Evolutionary conservation across 2,113 vertebrate genomes (phyloP).

Genomic region (Telmatochromis sp.): DNA sequence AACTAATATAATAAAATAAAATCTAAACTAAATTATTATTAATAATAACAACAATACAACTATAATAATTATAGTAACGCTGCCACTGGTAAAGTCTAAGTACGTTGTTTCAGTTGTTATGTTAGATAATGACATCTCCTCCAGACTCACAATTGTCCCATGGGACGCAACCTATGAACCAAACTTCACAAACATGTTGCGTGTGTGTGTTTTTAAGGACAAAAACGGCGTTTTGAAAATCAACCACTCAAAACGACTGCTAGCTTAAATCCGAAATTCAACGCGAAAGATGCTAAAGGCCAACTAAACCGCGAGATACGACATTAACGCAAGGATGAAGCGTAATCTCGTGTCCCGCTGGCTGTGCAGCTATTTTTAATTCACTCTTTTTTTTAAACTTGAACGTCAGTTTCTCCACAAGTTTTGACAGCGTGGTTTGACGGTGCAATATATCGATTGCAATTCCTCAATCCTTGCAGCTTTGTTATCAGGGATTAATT

Average conservation of each 20-base stretch:
- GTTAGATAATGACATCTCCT: background rate
- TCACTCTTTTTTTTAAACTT: rapidly evolving
- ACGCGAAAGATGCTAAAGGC: background rate
- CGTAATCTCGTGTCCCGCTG: background rate
- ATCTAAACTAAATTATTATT: background rate
- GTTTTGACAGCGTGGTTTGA: conserved; percentile 38
- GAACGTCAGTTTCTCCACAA: background rate
- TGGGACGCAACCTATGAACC: background rate
- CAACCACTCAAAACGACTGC: background rate
- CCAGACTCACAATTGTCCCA: background rate
- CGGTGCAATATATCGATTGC: conserved; percentile 71
- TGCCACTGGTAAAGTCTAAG: background rate
- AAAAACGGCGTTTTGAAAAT: background rate
- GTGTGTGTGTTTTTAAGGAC: background rate
- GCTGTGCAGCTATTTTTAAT: background rate
- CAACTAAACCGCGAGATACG: background rate
- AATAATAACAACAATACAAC: background rate
- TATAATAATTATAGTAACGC: background rate
- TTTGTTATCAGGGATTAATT: conserved; percentile 76
- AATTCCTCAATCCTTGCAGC: conserved; percentile 62
- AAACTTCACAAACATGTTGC: background rate
- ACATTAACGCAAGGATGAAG: background rate
- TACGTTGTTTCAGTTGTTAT: background rate
- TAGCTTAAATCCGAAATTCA: background rate
- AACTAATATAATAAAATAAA: background rate